These are phyloP conservation scores for Dolichoris vasculosae DNA, from an alignment of 1,140 invertebrate genomes.

Conservation along the genomic window DNA sequence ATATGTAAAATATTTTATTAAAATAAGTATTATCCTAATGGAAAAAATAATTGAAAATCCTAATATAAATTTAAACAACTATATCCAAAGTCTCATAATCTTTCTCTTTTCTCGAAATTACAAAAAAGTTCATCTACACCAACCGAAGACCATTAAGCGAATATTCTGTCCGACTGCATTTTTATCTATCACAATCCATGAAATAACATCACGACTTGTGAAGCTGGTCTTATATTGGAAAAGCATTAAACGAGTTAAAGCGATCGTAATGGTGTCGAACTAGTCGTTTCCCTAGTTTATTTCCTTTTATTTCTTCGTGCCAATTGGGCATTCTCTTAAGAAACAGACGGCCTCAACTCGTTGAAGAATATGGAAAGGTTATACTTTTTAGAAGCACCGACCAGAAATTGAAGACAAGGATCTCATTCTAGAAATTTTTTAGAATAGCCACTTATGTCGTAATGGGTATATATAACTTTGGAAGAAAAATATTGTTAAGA, in stretches of 20 bases:
- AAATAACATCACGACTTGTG: background rate
- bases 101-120: background rate
- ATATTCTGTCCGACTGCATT: constrained; percentile 14
- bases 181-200: constrained; percentile 11
- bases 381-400: background rate
- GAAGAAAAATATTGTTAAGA: too few species aligned
- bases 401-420: background rate
- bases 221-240: constrained; percentile 19
- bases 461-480: background rate
- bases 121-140: background rate
- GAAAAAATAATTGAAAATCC: too few species aligned
- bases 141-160: background rate
- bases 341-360: background rate
- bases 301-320: background rate
- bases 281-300: background rate
- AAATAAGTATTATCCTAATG: too few species aligned
- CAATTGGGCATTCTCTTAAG: background rate
- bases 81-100: background rate
- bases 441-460: background rate
- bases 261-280: background rate
- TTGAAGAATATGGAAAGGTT: background rate
- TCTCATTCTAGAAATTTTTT: background rate
- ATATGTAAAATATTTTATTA: too few species aligned
- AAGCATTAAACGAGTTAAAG: constrained; percentile 37
- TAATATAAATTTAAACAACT: background rate